A percentile compares a stretch with the other conserved stretches of the same genome.
These are phyloP conservation scores for Lordiphosa andalusiaca DNA, from an alignment of 2,888 invertebrate species.

Conservation along the genomic window DNA sequence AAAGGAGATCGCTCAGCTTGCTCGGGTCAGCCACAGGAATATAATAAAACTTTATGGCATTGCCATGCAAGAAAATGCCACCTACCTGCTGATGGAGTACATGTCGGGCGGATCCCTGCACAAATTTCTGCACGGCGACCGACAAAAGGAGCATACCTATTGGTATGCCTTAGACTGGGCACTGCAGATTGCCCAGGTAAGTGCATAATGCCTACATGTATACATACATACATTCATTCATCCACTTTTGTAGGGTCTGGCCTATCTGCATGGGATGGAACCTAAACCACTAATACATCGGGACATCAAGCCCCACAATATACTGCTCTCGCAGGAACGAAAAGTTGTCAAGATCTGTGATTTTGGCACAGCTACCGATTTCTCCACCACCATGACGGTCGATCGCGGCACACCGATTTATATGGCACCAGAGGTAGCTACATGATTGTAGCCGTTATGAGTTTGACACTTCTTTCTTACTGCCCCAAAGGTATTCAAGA, in stretches of 20 bases:
- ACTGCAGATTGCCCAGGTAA: slow-evolving; percentile 39
- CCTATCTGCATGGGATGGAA: slow-evolving; percentile 31
- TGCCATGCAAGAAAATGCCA: fast-evolving
- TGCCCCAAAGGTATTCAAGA: slow-evolving; percentile 17
- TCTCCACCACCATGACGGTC: slow-evolving; percentile 23
- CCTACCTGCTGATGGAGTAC: slow-evolving; percentile 41
- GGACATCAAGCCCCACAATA: slow-evolving; percentile 38
- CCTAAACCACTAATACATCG: slow-evolving; percentile 44
- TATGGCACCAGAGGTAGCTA: slow-evolving; percentile 50
- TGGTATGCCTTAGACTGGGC: slow-evolving; percentile 40
- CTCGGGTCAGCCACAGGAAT: slow-evolving; percentile 33
- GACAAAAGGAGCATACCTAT: slow-evolving; percentile 11
- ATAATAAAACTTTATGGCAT: slow-evolving; percentile 42
- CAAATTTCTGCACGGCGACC: slow-evolving; percentile 12
- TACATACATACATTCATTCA: too few species aligned
- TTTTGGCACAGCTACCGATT: slow-evolving; percentile 29
- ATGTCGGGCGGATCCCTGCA: slow-evolving; percentile 42
- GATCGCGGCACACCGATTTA: slow-evolving; percentile 35
- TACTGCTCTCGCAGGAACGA: slow-evolving; percentile 15
- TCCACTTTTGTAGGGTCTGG: slow-evolving; percentile 26
- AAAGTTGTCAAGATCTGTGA: slow-evolving; percentile 38
- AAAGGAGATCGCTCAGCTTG: slow-evolving; percentile 24
- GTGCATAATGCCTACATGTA: neutral
- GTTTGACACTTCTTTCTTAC: neutral
- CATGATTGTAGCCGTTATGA: neutral